Evolutionary conservation across 2,888 invertebrate species (phyloP), one percentile per base, ranked within the genome.

Genomic region (Drosophila ustulata): DNA sequence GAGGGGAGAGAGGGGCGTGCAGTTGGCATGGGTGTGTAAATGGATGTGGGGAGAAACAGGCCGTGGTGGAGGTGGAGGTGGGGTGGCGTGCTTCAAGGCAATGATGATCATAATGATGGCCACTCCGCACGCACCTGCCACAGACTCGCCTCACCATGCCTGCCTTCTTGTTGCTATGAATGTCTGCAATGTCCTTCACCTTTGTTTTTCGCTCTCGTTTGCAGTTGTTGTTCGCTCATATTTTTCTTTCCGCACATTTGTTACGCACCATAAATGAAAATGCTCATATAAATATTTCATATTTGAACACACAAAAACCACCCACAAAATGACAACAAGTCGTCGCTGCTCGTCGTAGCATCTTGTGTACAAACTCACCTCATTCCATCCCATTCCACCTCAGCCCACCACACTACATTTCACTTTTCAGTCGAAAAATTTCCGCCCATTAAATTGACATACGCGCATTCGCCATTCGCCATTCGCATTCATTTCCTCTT

Each of bases 391-490:
- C 61, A 8, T n/a, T 51, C 50, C 23, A 2, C 32, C 32, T 5
- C 28, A 28, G 28, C 28, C 28, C 28, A 28, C 18, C 47, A 51
- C 61, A 57, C 57, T 49, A 64, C 78, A 75, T 66, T 63, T 68
- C 63, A 79, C 66, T 70, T 82, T 71, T 66, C 72, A 73, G 75
- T 82, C 23, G 68, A 75, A 6, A 80, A 74, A 80, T 89, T 87
- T 90, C 80, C 90, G 89, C 79, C 86, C 81, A 88, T 89, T 87
- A 87, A 87, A 87, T 89, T 87, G 89, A 89, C 87, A 87, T 87
- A 89, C 85, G 84, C 88, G 79, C 66, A 75, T 79, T 87, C 77
- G 59, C 37, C 69, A 80, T 74, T 80, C 77, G 59, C 37, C 69
- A 80, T 74, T 80, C 73, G 77, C 68, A 82, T 83, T 86, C 82